Evolutionary conservation across 2,113 vertebrate species (phyloP).

Genomic region (Nothocercus julius): DNA sequence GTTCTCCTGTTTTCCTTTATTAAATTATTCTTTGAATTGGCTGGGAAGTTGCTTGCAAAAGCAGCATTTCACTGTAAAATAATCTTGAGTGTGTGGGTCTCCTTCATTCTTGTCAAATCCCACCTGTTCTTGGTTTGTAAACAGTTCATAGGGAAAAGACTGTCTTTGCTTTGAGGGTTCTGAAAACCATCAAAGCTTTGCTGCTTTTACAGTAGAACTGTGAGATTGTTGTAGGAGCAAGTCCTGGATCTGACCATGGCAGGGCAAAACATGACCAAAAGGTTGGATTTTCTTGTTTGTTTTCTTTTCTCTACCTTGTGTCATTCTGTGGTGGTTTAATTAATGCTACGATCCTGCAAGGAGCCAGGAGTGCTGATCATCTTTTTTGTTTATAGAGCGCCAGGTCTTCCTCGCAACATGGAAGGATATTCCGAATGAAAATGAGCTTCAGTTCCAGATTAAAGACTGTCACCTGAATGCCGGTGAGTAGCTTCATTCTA

Average conservation of each 20-base stretch:
- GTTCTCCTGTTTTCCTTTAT: neutral
- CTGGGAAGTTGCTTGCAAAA: slow-evolving; percentile 1
- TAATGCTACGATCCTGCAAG: neutral
- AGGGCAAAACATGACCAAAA: neutral
- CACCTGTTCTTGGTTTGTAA: neutral
- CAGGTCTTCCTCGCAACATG: slow-evolving; percentile 98
- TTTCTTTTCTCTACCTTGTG: neutral
- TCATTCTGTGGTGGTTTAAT: neutral
- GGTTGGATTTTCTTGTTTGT: neutral
- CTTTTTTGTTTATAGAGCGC: slow-evolving; percentile 81
- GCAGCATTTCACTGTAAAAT: neutral
- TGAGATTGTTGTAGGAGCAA: neutral
- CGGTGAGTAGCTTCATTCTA: slow-evolving; percentile 78
- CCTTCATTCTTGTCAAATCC: neutral
- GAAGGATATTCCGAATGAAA: slow-evolving; percentile 99
- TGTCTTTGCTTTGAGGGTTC: neutral
- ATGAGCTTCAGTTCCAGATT: slow-evolving; percentile 98
- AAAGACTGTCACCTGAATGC: slow-evolving; percentile 98
- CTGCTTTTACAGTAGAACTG: neutral
- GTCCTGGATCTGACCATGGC: neutral
- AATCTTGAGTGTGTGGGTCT: neutral
- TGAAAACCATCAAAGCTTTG: neutral
- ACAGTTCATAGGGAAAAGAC: neutral
- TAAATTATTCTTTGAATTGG: neutral
- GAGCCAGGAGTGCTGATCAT: neutral